phyloP scores from a whole-genome alignment of 92 coral and sea anemone genomes.

The Muricea muricata region DNA sequence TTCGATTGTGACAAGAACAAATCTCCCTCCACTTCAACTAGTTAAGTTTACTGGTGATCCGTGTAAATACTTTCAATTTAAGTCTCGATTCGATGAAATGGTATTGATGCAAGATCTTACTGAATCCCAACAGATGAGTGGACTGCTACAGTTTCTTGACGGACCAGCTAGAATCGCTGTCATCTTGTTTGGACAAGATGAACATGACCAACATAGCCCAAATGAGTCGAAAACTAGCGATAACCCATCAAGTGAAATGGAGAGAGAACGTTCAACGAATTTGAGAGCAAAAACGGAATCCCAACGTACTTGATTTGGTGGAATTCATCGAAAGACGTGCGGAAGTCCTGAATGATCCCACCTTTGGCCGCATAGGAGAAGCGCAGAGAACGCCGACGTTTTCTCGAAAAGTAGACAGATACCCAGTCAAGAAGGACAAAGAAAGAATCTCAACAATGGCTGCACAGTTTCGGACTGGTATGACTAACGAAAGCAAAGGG shows the following conservation, averaged over 20 bases:
- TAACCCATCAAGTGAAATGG: slow-evolving; percentile 58
- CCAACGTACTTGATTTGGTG: slow-evolving; percentile 48
- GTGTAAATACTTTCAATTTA: slow-evolving; percentile 53
- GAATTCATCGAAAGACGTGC: slow-evolving; percentile 59
- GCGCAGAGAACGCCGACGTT: slow-evolving; percentile 13
- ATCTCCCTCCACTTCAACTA: slow-evolving; percentile 54
- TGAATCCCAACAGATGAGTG: slow-evolving; percentile 64
- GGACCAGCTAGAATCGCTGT: slow-evolving; percentile 64
- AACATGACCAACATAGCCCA: slow-evolving; percentile 65
- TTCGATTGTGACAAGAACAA: slow-evolving; percentile 52
- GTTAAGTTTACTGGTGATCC: slow-evolving; percentile 62
- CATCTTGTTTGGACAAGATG: slow-evolving; percentile 67
- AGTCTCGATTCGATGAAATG: slow-evolving; percentile 65
- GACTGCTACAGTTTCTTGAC: slow-evolving; percentile 54
- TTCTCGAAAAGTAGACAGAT: not conserved
- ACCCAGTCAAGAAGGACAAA: not conserved
- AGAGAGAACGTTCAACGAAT: slow-evolving; percentile 61
- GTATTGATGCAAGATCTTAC: slow-evolving; percentile 65
- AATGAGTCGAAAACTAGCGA: slow-evolving; percentile 56
- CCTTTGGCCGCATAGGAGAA: slow-evolving; percentile 55
- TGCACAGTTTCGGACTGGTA: not conserved
- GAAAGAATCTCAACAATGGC: slow-evolving; percentile 37
- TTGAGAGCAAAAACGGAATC: slow-evolving; percentile 39
- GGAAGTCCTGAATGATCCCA: slow-evolving; percentile 57
- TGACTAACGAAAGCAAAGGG: not conserved